Conservation (phyloP, 1,140 invertebrate genomes). For the Achroia grisella region DNA sequence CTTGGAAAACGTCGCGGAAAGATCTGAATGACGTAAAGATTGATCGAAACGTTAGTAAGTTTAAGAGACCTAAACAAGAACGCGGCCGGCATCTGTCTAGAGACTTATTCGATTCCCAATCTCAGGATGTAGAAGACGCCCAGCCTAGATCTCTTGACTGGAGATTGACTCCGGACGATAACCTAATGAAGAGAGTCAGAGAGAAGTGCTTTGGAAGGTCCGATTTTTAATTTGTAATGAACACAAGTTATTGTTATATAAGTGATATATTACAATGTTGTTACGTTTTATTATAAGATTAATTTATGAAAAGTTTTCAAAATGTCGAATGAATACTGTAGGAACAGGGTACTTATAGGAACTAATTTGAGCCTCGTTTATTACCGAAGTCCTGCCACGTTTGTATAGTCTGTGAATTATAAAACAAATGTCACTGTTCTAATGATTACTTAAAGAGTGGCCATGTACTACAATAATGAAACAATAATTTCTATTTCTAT, state of each 20-base stretch:
- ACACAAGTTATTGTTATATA: constrained; percentile 1
- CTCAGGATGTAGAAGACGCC: constrained; percentile 40
- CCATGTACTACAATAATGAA: no score
- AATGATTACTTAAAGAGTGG: no score
- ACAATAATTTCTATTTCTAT: no score
- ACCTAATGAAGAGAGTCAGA: constrained; percentile 43
- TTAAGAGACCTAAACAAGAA: constrained; percentile 25
- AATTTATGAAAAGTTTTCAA: constrained; percentile 22
- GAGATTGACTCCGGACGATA: constrained; percentile 48
- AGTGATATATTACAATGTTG: constrained; percentile 12
- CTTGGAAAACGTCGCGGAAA: constrained; percentile 38
- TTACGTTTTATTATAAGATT: constrained; percentile 19
- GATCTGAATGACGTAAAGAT: constrained; percentile 15
- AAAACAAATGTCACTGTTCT: no score
- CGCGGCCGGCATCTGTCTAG: constrained; percentile 32
- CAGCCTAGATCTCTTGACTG: constrained; percentile 35
- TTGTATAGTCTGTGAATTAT: no score
- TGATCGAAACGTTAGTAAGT: constrained; percentile 12
- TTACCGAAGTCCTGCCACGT: no score
- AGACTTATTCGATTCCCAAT: constrained; percentile 60
- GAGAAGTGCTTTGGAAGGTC: constrained; percentile 51
- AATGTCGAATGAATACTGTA: constrained; percentile 25
- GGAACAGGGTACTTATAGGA: constrained; percentile 43
- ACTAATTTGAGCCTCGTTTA: no score
- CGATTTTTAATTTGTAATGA: constrained; percentile 26